phyloP scores from a whole-genome alignment of 2,888 invertebrate species.

The Amorpha juglandis region DNA sequence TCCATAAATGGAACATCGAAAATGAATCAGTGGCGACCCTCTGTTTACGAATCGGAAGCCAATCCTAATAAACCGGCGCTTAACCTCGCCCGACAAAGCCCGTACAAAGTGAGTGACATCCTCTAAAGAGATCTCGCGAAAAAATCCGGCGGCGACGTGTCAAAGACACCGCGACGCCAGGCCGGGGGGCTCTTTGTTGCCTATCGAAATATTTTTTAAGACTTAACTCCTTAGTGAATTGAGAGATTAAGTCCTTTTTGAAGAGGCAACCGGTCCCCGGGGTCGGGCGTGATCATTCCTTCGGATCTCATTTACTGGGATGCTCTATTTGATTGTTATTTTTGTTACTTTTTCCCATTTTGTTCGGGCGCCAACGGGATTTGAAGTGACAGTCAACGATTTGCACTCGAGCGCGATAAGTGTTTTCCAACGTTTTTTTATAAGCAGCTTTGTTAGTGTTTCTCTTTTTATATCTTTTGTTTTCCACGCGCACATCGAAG shows the following conservation, averaged over 20 bases:
- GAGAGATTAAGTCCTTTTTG: slow-evolving; percentile 85
- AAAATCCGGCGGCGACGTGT: slow-evolving; percentile 81
- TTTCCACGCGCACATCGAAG: slow-evolving; percentile 37
- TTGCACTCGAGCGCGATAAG: slow-evolving; percentile 82
- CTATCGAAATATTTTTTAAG: slow-evolving; percentile 83
- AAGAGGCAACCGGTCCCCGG: slow-evolving; percentile 86
- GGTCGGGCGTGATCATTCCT: slow-evolving; percentile 82
- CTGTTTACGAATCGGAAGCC: slow-evolving; percentile 79
- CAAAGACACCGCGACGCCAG: slow-evolving; percentile 80
- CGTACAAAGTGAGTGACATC: slow-evolving; percentile 84
- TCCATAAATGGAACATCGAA: slow-evolving; percentile 57
- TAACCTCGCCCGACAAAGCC: slow-evolving; percentile 82
- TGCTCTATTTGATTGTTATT: slow-evolving; percentile 84
- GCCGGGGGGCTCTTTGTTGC: slow-evolving; percentile 79
- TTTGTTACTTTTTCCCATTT: slow-evolving; percentile 79
- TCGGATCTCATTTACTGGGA: slow-evolving; percentile 83
- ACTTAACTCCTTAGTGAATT: slow-evolving; percentile 85
- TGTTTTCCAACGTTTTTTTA: slow-evolving; percentile 80
- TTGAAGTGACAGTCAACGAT: slow-evolving; percentile 83
- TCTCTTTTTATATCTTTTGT: slow-evolving; percentile 57
- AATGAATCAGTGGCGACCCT: slow-evolving; percentile 68
- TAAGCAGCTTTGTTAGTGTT: slow-evolving; percentile 77
- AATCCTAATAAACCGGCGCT: slow-evolving; percentile 82
- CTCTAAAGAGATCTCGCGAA: slow-evolving; percentile 79
- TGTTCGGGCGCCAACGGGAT: slow-evolving; percentile 68